These are phyloP conservation scores for Zoroaster sp. DNA, from an alignment of 53 echinoderm and acorn worm species.

Conservation along the genomic window DNA sequence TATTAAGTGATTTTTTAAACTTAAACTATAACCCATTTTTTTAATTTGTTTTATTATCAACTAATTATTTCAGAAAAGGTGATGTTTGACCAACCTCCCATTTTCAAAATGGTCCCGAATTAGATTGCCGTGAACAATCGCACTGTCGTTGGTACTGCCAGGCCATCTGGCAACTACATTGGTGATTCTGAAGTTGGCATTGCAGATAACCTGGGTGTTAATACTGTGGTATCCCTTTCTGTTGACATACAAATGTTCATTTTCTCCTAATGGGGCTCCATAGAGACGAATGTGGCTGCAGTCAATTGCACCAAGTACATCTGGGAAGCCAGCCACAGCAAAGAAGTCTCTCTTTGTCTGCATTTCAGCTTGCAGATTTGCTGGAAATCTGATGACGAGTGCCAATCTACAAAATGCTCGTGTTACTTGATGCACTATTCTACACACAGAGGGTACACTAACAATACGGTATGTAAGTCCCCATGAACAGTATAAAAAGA, in stretches of 20 bases:
- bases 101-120: neutral
- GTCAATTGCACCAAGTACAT: slow-evolving; percentile 16
- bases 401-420: too few relatives aligned
- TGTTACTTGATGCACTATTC: slow-evolving; percentile 8
- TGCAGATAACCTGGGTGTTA: slow-evolving; percentile 33
- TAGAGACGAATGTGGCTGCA: neutral
- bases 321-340: too few relatives aligned
- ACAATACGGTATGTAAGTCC: neutral
- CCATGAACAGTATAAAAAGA: neutral
- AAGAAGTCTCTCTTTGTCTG: too few relatives aligned
- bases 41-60: too few relatives aligned
- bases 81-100: neutral
- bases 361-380: too few relatives aligned
- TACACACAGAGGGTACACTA: slow-evolving; percentile 17
- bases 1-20: too few relatives aligned
- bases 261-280: neutral
- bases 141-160: slow-evolving; percentile 34
- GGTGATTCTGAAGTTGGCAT: slow-evolving; percentile 18
- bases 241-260: slow-evolving; percentile 13
- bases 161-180: slow-evolving; percentile 53
- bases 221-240: slow-evolving; percentile 33
- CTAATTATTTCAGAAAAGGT: neutral
- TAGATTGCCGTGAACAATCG: neutral
- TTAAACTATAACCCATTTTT: neutral
- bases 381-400: too few relatives aligned